These are phyloP conservation scores for Dasypolia templi DNA, from an alignment of 2,888 invertebrate species.

Conservation along the genomic window DNA sequence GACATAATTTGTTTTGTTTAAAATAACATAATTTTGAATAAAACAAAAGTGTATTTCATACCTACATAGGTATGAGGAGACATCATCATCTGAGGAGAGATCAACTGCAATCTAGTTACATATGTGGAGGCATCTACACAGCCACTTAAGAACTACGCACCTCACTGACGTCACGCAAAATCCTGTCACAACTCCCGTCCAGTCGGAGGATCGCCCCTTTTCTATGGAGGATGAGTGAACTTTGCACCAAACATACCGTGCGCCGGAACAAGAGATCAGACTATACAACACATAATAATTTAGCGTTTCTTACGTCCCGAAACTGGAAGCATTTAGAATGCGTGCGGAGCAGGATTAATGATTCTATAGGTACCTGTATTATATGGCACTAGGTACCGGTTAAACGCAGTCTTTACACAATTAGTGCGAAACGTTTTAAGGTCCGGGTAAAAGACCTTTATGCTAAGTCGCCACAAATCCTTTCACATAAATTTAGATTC, in stretches of 20 bases:
- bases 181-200: too few species aligned
- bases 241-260: too few species aligned
- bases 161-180: too few species aligned
- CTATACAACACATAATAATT: background rate
- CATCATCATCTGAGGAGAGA: background rate
- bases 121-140: too few species aligned
- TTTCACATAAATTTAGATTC: slow-evolving; percentile 35
- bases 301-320: background rate
- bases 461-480: slow-evolving; percentile 13
- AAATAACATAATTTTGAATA: background rate
- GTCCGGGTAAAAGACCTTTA: slow-evolving; percentile 68
- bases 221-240: too few species aligned
- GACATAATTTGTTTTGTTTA: background rate
- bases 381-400: background rate
- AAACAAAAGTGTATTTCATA: background rate
- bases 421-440: slow-evolving; percentile 16
- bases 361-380: background rate
- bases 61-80: background rate
- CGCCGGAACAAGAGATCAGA: background rate
- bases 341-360: background rate
- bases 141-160: too few species aligned
- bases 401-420: slow-evolving; percentile 22
- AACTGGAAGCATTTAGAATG: background rate
- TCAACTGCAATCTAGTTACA: background rate
- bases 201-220: too few species aligned